These are phyloP conservation scores for Polypedilum pembai DNA, from an alignment of 1,140 invertebrate genomes.

Conservation along the genomic window DNA sequence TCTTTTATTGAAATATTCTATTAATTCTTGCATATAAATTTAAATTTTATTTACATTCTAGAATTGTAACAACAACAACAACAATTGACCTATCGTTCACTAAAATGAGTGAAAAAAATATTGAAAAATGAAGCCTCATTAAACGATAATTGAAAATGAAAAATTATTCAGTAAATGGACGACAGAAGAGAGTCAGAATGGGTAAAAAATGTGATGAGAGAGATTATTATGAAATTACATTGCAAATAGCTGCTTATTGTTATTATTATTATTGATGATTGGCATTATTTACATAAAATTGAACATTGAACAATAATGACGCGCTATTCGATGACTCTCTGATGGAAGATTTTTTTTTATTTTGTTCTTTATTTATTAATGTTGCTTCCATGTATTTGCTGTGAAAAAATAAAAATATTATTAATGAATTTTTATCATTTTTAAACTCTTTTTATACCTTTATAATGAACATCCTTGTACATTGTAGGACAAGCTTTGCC, in stretches of 20 bases:
- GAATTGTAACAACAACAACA: no score
- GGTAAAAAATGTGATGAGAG: background rate
- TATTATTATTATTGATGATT: slow-evolving; percentile 20
- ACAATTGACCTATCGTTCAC: no score
- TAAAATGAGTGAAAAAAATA: no score
- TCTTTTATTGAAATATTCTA: no score
- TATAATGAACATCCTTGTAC: slow-evolving; percentile 80
- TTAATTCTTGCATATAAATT: no score
- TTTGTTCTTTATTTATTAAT: background rate
- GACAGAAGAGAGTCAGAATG: no score
- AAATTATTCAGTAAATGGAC: background rate
- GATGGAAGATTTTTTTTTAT: background rate
- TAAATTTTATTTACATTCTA: no score
- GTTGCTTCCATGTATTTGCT: slow-evolving; percentile 24
- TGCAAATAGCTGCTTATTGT: background rate
- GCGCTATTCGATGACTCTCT: slow-evolving; percentile 29
- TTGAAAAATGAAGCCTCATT: background rate
- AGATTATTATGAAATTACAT: background rate
- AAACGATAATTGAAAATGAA: background rate
- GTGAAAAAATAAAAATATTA: background rate
- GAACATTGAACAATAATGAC: slow-evolving; percentile 27
- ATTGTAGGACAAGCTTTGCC: slow-evolving; percentile 78
- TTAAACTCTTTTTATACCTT: slow-evolving; percentile 50
- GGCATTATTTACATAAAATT: slow-evolving; percentile 31
- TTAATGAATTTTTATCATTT: slow-evolving; percentile 28